A percentile compares a stretch with the other conserved stretches of the same genome.
Evolutionary conservation across 2,797 vertebrate genomes (phyloP).

Genomic region (Microhierax caerulescens): DNA sequence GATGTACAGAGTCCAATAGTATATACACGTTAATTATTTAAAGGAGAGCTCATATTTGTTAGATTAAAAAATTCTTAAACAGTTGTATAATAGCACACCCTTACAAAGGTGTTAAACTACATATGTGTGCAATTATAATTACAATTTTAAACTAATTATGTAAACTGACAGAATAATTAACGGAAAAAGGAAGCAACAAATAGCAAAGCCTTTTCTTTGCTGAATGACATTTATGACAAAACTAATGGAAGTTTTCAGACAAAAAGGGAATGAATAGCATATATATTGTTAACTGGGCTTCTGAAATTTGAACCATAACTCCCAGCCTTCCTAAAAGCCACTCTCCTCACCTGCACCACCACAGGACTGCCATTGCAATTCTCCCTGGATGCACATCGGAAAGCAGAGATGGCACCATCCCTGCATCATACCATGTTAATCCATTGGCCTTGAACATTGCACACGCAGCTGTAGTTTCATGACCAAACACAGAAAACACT

Average conservation of each 20-base stretch:
- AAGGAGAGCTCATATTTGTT: neutral
- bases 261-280: neutral
- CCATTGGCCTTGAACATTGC: rapidly evolving
- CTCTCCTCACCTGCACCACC: neutral
- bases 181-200: neutral
- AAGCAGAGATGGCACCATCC: neutral
- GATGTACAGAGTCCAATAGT: neutral
- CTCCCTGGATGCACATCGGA: neutral
- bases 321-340: neutral
- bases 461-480: neutral
- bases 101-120: slow-evolving; percentile 13
- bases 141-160: neutral
- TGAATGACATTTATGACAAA: neutral
- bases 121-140: slow-evolving; percentile 21
- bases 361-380: neutral
- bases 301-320: neutral
- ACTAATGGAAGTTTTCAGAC: neutral
- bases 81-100: neutral
- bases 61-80: neutral
- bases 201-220: neutral
- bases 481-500: neutral
- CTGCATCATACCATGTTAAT: rapidly evolving
- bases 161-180: slow-evolving; percentile 2
- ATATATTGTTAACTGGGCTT: neutral
- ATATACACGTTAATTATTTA: slow-evolving; percentile 6